Base-by-base conservation (phyloP, 2,113 vertebrate genomes). In the Hylia prasina region DNA sequence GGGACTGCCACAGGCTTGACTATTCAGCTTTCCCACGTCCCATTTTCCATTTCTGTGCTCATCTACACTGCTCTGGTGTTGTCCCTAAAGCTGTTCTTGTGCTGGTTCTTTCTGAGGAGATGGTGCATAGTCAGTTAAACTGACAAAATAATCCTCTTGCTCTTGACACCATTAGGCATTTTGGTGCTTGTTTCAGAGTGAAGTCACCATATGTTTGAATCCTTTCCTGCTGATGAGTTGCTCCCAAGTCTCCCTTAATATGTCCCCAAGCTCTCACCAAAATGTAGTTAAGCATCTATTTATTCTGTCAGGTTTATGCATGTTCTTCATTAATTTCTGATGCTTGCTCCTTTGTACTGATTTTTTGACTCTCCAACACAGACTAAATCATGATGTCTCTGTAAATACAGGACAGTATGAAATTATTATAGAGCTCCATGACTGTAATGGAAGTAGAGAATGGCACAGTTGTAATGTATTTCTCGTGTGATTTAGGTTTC, bases 221-320 rank as follows among this genome's bases (percentile, higher is more conserved):
- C 35, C 42, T 91, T 88, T 53, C 28, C 63, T 84, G 83, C 63
- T 92, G 81, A 69, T 73, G 66, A 87, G 45, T 82, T 91, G 70
- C 47, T 96, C 82, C 63, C 44, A 48, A 53, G 27, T 93, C 39
- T 77, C 78, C 42, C 28, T 90, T 95, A 90, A 51, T 83, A 47
- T 58, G 25, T 92, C 90, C 66, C 85, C 51, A 90, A 58, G 42
- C n/a, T 75, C 75, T 57, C 82, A 48, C 82, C 54, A 82, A 85
- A 73, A 65, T 51, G 37, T 86, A 88, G 87, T 91, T 93, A 94
- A 85, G 51, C 47, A 94, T 91, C 91, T 87, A 79, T 82, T 96
- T 94, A 80, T 35, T 58, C 78, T 94, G 58, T 60, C 63, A 63
- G 39, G 31, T 91, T 95, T 89, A 77, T 85, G 48, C 37, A 85